phyloP scores from a whole-genome alignment of 2,797 vertebrate species.

The Manis javanica region DNA sequence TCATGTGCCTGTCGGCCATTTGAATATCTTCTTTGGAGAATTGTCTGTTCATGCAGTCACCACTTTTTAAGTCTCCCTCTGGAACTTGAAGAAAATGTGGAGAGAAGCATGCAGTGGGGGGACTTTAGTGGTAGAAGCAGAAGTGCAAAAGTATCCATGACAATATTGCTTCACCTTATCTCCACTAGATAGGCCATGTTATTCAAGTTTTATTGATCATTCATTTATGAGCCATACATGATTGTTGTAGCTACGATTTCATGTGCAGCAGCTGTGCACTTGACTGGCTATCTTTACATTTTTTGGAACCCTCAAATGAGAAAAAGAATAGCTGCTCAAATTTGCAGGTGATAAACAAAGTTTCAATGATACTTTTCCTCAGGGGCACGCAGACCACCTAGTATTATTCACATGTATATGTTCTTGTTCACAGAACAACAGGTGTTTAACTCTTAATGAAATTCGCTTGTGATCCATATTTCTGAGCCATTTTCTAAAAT shows the following conservation, averaged over 20 bases:
- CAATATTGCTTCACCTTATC: neutral
- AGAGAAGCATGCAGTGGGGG: neutral
- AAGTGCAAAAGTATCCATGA: neutral
- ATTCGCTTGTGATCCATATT: neutral
- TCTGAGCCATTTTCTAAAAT: neutral
- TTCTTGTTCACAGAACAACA: neutral
- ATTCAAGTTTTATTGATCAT: conserved; percentile 30
- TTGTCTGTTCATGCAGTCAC: neutral
- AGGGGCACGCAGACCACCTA: neutral
- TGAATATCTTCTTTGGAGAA: no score
- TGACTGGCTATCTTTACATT: neutral
- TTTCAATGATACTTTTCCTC: neutral
- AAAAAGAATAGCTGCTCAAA: neutral
- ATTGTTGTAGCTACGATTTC: neutral
- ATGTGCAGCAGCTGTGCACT: neutral
- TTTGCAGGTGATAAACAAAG: neutral
- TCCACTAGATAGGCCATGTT: neutral
- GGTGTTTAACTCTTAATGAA: neutral
- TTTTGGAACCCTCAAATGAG: neutral
- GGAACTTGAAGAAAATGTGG: neutral
- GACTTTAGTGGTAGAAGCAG: neutral
- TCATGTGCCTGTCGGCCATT: no score
- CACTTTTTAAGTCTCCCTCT: neutral
- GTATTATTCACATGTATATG: neutral
- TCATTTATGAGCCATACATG: neutral